Base-by-base conservation (phyloP, 1,140 invertebrate genomes). In the Trachelipus rathkii region DNA sequence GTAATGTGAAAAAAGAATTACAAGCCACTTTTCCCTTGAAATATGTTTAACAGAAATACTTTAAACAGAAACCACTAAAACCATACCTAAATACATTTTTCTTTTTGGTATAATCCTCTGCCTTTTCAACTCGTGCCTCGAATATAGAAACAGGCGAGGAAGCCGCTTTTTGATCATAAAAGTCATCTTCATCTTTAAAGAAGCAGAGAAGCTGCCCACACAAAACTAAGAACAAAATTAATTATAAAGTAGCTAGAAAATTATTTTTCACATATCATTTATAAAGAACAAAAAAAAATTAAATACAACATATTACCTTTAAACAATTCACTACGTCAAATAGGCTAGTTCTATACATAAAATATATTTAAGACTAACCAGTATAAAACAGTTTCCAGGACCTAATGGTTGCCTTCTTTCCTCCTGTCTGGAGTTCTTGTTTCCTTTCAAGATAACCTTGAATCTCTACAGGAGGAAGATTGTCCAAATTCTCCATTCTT, bases 131-230 rank as follows among this genome's bases (percentile, higher is more conserved):
- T 67, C 88, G 88, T 2, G 93, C 93, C 79, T 95, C 92, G 78
- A 94, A 90, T 72, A 99, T 92, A 71, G 92, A 94, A 7, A 98
- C 90, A 0, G 96, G 96, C 0, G 96, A 92, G 4, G 92, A 91
- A 0, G 93, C 91, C 86, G 97, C 96, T 81, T 92, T 91, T 77
- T 87, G 87, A 75, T 90, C 89, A 67, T 89, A 87, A 85, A 97
- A 98, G 87, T 96, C 95, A 78, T 92, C 91, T 82, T 93, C 91
- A 84, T 97, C 96, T 84, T 96, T 95, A 87, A 98, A 99, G 91
- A 99, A 99, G 86, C 96, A 98, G 24, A 99, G 86, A 76, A 98
- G 85, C 84, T 99, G 96, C 0, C 96, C 96, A 84, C 95, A 98
- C 0, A 99, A 87, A 44, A 98, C 96, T 81, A 83, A 10, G 84